phyloP scores from a whole-genome alignment of 2,113 vertebrate genomes.

The Gopherus flavomarginatus region DNA sequence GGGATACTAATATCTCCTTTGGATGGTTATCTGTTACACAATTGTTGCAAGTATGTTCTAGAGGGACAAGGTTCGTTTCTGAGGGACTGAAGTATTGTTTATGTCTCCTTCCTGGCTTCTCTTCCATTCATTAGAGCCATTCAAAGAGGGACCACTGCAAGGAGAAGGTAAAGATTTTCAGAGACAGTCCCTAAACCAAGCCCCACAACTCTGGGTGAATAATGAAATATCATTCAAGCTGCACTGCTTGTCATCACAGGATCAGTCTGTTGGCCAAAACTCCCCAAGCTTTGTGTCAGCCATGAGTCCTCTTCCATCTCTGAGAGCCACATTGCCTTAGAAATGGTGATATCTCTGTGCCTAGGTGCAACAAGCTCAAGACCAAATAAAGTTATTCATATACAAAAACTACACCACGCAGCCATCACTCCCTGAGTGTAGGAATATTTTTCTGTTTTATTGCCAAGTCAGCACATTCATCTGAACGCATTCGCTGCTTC shows the following conservation, averaged over 20 bases:
- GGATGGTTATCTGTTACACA: conserved; percentile 41
- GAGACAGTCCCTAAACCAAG: background rate
- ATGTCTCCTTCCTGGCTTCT: background rate
- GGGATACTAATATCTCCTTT: conserved; percentile 1
- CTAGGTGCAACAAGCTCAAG: background rate
- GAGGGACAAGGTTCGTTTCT: background rate
- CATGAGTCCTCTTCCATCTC: background rate
- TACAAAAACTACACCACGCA: conserved; percentile 42
- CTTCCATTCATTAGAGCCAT: background rate
- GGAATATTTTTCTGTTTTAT: conserved; percentile 45
- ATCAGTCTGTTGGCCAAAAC: conserved; percentile 13
- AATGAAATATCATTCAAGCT: background rate
- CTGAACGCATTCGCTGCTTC: conserved; percentile 56
- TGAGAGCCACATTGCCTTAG: conserved; percentile 40
- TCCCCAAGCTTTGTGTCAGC: conserved; percentile 34
- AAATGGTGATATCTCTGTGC: background rate
- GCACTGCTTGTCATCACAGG: background rate
- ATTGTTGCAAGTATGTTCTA: conserved; percentile 28
- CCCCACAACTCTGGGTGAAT: background rate
- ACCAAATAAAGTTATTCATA: conserved; percentile 14
- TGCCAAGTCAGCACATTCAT: conserved; percentile 41
- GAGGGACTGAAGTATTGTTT: conserved; percentile 4
- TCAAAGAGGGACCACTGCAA: background rate
- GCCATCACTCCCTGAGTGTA: conserved; percentile 8
- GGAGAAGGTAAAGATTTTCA: background rate